phyloP scores from a whole-genome alignment of 2,113 vertebrate species.

The Sylvia atricapilla region DNA sequence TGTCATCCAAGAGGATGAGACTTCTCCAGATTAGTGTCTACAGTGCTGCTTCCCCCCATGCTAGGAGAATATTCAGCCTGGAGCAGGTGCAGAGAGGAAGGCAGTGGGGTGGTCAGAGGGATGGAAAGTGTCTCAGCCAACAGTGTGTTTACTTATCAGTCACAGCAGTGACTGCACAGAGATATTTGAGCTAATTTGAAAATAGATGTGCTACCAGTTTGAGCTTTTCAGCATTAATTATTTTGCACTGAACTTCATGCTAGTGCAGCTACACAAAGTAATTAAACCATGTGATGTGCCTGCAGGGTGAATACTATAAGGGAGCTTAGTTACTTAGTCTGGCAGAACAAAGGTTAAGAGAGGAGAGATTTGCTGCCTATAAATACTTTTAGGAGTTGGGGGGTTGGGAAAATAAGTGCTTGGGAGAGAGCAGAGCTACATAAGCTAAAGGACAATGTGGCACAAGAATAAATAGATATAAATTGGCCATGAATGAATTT shows the following conservation, averaged over 20 bases:
- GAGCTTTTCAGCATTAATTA: slow-evolving; percentile 36
- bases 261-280: slow-evolving; percentile 30
- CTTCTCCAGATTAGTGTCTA: not conserved
- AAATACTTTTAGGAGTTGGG: slow-evolving; percentile 40
- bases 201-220: not conserved
- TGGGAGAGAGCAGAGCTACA: slow-evolving; percentile 16
- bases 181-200: not conserved
- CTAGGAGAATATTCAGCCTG: not conserved
- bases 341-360: slow-evolving; percentile 63
- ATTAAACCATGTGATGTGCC: slow-evolving; percentile 37
- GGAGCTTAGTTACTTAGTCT: slow-evolving; percentile 39
- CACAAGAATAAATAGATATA: slow-evolving; percentile 65
- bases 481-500: slow-evolving; percentile 63
- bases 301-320: slow-evolving; percentile 22
- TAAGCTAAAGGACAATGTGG: slow-evolving; percentile 51
- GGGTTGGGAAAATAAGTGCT: slow-evolving; percentile 40
- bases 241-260: slow-evolving; percentile 25
- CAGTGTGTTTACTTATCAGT: not conserved
- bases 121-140: not conserved
- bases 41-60: not conserved
- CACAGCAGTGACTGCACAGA: not conserved
- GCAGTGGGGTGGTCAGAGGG: not conserved
- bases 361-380: slow-evolving; percentile 51
- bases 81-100: slow-evolving; percentile 30
- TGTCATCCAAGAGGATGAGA: not conserved